Base-by-base conservation (phyloP, 2,888 invertebrate species). In the Trachelus iudaicus region DNA sequence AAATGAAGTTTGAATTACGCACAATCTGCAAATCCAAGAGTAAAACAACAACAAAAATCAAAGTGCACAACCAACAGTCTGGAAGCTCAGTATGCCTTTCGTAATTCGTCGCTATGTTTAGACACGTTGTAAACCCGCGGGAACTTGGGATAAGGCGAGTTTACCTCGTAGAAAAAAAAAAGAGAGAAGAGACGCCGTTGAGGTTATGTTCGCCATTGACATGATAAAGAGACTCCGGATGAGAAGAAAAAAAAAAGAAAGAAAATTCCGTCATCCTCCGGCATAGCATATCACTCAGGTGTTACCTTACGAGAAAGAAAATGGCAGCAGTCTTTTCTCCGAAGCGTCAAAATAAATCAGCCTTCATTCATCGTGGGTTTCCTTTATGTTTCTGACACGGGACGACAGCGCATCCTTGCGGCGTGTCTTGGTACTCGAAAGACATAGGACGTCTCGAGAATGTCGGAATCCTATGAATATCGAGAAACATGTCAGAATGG, bases 21-120 rank as follows among this genome's bases (percentile, higher is more conserved):
- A 23, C 23, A 56, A 56, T 6, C 23, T 9, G 15, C 6, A 0
- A 23, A 56, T 56, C 40, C 2, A 23, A 2, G 23, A 1, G 40
- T 56, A 6, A 83, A 83, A 80, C 77, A 83, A 80, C 77, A 78
- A 4, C 35, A 13, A 4, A 77, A 84, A 78, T 77, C 73, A 78
- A 80, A 82, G 80, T 73, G 77, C 77, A 73, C 56, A 33, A 69
- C 35, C 13, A 68, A 23, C 6, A 23, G 23, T 23, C n/a, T n/a
- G 40, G 6, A 15, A 6, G 13, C 0, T 56, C n/a, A 30, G 33
- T 69, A 74, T 15, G 37, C 73, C 75, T 79, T 79, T 79, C 79
- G 75, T 80, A 76, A 77, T 79, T 78, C 82, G 79, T 30, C 78
- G 81, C 84, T 84, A 85, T 85, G 80, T 84, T 85, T 84, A 84